Base-by-base conservation (phyloP, 2,113 vertebrate genomes). In the Coptodon rendalli region DNA sequence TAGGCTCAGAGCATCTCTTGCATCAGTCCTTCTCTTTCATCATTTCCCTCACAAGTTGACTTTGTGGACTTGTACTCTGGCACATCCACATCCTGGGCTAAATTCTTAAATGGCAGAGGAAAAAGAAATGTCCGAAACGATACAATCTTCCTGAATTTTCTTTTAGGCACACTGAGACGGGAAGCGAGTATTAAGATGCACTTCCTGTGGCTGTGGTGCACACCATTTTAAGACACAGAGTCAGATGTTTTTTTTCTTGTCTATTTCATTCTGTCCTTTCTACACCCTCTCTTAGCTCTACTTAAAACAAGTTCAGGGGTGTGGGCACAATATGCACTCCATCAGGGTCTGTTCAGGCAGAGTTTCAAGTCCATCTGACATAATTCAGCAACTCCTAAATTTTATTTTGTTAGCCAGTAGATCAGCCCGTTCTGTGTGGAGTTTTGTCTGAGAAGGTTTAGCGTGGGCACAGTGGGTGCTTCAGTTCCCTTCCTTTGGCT, bases 81-180 rank as follows among this genome's bases (percentile, higher is more conserved):
- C 95, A 97, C 96, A 95, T 89, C 91, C 57, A 94, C 93, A 84
- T 89, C 83, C 92, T 79, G 87, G 93, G 95, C 96, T 96, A 96
- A 96, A 88, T 59, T 94, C 85, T 82, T 68, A 95, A 94, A 93
- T 91, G 89, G 93, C 93, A 92, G 80, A 54, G 94, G 91, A 92
- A 95, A 87, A 71, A 52, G n/a, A 89, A 59, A 85, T 57, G 56
- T 82, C 43, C 40, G 16, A 45, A 95, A 86, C 93, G 87, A 89
- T 94, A 93, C 90, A 93, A 96, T 94, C 93, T 89, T 93, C 86
- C 84, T 86, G 80, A 92, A 89, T 88, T 90, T 73, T 68, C 61
- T 38, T 66, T 54, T 89, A 95, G 94, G 94, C 94, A 93, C 91
- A 93, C 82, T 85, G 88, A 89, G 90, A 91, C 88, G 87, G 50